phyloP scores from a whole-genome alignment of 2,113 vertebrate genomes.

The Rattus norvegicus region DNA sequence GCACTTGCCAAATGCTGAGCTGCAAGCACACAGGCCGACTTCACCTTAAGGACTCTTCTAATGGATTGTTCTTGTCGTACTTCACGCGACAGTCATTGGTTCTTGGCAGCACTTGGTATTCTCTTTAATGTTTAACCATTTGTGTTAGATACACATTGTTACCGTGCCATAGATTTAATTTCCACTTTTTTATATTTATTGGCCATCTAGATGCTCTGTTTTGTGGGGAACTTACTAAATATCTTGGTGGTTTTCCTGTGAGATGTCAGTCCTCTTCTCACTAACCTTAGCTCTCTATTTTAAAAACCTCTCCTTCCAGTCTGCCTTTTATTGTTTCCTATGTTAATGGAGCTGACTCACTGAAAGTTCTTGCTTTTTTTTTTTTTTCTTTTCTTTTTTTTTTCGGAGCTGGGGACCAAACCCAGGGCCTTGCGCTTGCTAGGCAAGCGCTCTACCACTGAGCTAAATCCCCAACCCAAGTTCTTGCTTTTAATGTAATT shows the following conservation, averaged over 20 bases:
- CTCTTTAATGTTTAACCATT: not conserved
- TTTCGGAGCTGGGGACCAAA: too few species aligned
- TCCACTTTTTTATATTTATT: not conserved
- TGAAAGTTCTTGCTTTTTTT: not conserved
- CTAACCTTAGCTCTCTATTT: not conserved
- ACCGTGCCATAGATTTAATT: not conserved
- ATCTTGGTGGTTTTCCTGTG: not conserved
- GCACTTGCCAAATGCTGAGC: not conserved
- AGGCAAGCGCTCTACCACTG: too few species aligned
- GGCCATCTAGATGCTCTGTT: not conserved
- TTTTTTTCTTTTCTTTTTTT: too few species aligned
- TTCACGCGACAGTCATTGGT: too few species aligned
- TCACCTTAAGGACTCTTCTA: not conserved
- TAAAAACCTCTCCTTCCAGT: not conserved
- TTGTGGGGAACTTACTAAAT: not conserved
- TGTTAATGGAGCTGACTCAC: not conserved
- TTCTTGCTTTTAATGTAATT: not conserved
- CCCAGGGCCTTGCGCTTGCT: too few species aligned
- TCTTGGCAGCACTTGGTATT: not conserved
- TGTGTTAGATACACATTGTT: not conserved
- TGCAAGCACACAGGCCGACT: not conserved
- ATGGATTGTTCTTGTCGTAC: not conserved
- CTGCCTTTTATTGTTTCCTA: not conserved
- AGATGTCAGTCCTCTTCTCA: not conserved
- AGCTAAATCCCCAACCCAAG: too few species aligned